Base-by-base conservation (phyloP, 2,113 vertebrate genomes). In the Daphoenositta chrysoptera region DNA sequence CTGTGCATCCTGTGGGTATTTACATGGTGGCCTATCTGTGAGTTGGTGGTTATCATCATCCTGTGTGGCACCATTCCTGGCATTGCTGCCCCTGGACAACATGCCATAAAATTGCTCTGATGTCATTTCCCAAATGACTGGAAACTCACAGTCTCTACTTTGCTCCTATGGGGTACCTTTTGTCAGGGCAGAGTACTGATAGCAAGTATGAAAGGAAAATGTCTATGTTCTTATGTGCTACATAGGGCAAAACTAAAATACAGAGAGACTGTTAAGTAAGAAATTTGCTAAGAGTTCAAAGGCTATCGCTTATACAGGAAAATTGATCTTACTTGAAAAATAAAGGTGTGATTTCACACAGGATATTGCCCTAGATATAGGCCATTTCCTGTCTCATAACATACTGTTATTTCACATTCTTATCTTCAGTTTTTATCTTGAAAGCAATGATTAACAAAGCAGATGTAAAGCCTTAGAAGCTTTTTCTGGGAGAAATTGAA, bases 391-490 rank as follows among this genome's bases (percentile, higher is more conserved):
- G 89, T 78, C 93, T 26, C 30, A 20, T 70, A 93, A 85, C 26
- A 2, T 64, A 48, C 4, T 42, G 65, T 84, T 94, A 93, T 94
- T 96, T 96, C 76, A 82, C 87, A 83, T 60, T 72, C 66, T 95
- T 95, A 97, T 96, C 96, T 96, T 72, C 61, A 60, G 39, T 65
- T 92, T 95, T 91, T 94, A 95, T 93, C 89, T 93, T 90, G 69
- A 93, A 92, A 96, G 80, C 86, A 96, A 95, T 96, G 85, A 97
- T 97, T 97, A 97, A 95, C 94, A 94, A 96, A 94, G 48, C 58
- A 92, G 83, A 96, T 93, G 91, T 31, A 65, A 94, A 89, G 24
- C 10, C 63, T 94, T 87, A 94, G 79, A 95, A 89, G 70, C 33
- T 85, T 92, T 63, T 56, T 89, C 61, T 80, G 69, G 85, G 51